Evolutionary conservation across 1,140 invertebrate species (phyloP).

Genomic region (Rhynchophorus ferrugineus): DNA sequence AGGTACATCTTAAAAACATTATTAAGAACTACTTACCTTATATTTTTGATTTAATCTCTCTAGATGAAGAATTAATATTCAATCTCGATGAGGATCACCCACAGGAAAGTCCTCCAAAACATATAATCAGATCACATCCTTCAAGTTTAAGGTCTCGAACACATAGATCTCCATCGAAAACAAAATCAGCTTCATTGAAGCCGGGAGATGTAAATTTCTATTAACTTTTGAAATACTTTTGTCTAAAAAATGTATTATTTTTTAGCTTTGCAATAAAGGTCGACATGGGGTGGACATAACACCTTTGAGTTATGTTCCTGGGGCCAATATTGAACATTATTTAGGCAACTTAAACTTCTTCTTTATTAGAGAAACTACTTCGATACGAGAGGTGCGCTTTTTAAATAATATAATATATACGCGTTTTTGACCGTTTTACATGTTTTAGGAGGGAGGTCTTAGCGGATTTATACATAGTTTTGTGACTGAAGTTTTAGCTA

Average conservation of each 20-base stretch:
- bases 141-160: conserved; percentile 26
- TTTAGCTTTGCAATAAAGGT: conserved; percentile 54
- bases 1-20: too few relatives aligned
- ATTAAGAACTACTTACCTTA: too few relatives aligned
- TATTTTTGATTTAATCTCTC: too few relatives aligned
- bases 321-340: conserved; percentile 73
- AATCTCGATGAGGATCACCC: conserved; percentile 62
- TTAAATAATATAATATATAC: conserved; percentile 1
- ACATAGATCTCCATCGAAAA: conserved; percentile 33
- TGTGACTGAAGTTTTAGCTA: conserved; percentile 82
- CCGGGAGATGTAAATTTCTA: conserved; percentile 35
- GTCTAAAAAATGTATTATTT: conserved; percentile 15
- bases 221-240: too few relatives aligned
- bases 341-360: conserved; percentile 92
- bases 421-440: not conserved
- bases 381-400: conserved; percentile 67
- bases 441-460: conserved; percentile 66
- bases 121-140: conserved; percentile 16
- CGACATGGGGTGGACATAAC: conserved; percentile 78
- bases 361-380: conserved; percentile 90
- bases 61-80: conserved; percentile 58
- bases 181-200: conserved; percentile 26
- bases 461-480: conserved; percentile 92
- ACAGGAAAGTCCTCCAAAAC: conserved; percentile 28
- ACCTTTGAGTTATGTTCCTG: conserved; percentile 72